phyloP scores from a whole-genome alignment of 1,140 invertebrate genomes.

The Chionoecetes opilio region DNA sequence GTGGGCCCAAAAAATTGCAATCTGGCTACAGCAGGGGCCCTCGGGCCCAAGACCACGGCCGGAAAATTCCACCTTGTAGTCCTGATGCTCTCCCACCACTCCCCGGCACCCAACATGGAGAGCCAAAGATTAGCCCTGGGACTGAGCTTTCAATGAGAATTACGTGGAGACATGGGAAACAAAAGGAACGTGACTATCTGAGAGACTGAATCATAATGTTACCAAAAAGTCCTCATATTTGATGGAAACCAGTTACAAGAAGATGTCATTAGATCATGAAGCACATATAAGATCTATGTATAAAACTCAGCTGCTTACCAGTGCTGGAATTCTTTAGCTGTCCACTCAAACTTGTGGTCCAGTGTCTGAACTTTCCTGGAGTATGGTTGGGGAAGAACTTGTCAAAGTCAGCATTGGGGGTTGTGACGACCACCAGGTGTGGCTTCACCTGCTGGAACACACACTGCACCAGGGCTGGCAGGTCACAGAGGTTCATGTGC shows the following conservation, averaged over 20 bases:
- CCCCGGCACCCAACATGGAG: slow-evolving; percentile 54
- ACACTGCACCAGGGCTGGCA: slow-evolving; percentile 89
- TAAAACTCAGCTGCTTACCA: slow-evolving; percentile 41
- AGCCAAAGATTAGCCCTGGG: too few species aligned
- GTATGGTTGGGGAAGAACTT: slow-evolving; percentile 88
- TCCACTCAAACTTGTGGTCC: slow-evolving; percentile 98
- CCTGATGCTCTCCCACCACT: slow-evolving; percentile 4
- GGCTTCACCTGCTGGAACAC: slow-evolving; percentile 93
- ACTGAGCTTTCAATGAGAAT: too few species aligned
- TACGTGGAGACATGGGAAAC: too few species aligned
- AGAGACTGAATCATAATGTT: too few species aligned
- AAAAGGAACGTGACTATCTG: too few species aligned
- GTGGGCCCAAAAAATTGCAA: slow-evolving; percentile 50
- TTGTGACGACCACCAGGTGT: slow-evolving; percentile 91
- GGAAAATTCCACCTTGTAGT: slow-evolving; percentile 53
- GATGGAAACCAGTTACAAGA: too few species aligned
- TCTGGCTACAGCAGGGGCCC: slow-evolving; percentile 49
- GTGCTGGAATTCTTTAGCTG: slow-evolving; percentile 89
- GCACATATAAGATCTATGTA: too few species aligned
- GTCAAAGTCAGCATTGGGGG: slow-evolving; percentile 96
- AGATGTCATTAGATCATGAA: too few species aligned
- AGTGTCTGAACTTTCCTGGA: slow-evolving; percentile 88
- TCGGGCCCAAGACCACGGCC: slow-evolving; percentile 64
- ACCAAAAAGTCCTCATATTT: too few species aligned
- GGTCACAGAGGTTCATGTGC: slow-evolving; percentile 90